These are phyloP conservation scores for Girardinichthys multiradiatus DNA, from an alignment of 2,113 vertebrate genomes.

Conservation along the genomic window DNA sequence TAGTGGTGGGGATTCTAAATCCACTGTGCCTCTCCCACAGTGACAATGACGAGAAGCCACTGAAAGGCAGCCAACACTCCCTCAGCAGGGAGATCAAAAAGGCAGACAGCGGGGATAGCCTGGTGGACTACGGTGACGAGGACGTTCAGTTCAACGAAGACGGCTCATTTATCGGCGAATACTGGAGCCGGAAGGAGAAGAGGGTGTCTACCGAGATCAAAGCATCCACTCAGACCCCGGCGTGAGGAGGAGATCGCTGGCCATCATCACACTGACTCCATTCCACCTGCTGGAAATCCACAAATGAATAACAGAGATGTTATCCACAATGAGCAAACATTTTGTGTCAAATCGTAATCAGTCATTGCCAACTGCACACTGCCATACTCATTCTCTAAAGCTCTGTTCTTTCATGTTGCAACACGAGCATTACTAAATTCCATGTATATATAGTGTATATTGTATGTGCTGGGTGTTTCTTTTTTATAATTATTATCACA, in stretches of 20 bases:
- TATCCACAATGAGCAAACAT: slow-evolving; percentile 59
- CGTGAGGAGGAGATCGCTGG: slow-evolving; percentile 62
- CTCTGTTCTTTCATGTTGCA: slow-evolving; percentile 68
- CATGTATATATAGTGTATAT: slow-evolving; percentile 75
- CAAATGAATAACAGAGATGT: slow-evolving; percentile 53
- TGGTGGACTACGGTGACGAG: slow-evolving; percentile 94
- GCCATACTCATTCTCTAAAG: slow-evolving; percentile 70
- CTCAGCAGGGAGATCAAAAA: slow-evolving; percentile 87
- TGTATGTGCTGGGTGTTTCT: slow-evolving; percentile 70
- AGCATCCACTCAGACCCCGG: slow-evolving; percentile 81
- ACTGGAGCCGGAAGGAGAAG: slow-evolving; percentile 89
- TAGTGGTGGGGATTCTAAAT: slow-evolving; percentile 63
- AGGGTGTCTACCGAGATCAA: slow-evolving; percentile 89
- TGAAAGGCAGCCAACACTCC: slow-evolving; percentile 91
- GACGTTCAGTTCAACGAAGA: slow-evolving; percentile 95
- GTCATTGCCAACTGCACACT: slow-evolving; percentile 72
- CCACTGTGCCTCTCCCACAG: slow-evolving; percentile 69
- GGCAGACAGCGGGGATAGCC: slow-evolving; percentile 92
- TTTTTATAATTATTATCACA: slow-evolving; percentile 72
- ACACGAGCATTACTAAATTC: slow-evolving; percentile 74
- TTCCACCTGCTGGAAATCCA: slow-evolving; percentile 42
- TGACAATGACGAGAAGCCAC: slow-evolving; percentile 96
- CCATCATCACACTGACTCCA: slow-evolving; percentile 45
- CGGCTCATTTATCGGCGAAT: slow-evolving; percentile 96
- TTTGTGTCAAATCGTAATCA: slow-evolving; percentile 68